Base-by-base conservation (phyloP, 1,140 invertebrate species). In the Drosophila tristis region DNA sequence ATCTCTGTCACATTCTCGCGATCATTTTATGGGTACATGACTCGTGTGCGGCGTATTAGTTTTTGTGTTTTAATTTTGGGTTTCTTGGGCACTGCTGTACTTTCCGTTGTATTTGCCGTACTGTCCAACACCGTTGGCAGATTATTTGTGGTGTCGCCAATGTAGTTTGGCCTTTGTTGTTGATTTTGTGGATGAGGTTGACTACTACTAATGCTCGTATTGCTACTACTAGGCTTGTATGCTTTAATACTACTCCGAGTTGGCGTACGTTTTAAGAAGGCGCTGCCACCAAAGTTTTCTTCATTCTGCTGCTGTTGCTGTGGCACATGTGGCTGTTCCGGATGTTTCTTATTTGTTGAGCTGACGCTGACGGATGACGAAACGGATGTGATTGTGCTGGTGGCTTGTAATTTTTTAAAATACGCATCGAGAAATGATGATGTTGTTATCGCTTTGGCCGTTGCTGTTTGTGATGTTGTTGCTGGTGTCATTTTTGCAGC, bases 41-140 rank as follows among this genome's bases (percentile, higher is more conserved):
- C 87, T 91, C 90, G 86, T 79, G 90, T 91, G 61, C 90, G 90
- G 54, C 90, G 80, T 89, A 91, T 91, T 35, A 91, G 76, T 89
- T 89, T 91, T 85, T 91, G 90, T 90, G 90, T 91, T 79, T 90
- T 91, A 35, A 91, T 90, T 91, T 91, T 91, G 74, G 81, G 82
- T 90, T 79, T 91, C 62, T 68, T 77, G 62, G 67, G 73, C 76
- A 49, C 58, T 62, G 58, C 63, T 59, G 67, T 75, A 53, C 48
- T 63, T 59, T 80, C 68, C 66, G 74, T 74, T 68, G 68, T 60
- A 60, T 49, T 73, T 54, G 76, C 25, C 62, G 59, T 62, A 61
- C 64, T 81, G 74, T 90, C 81, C 68, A 81, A 85, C 80, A 90
- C 86, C 80, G 56, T 50, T 53, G 90, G 81, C 77, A 87, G 74